Conservation (phyloP, 2,888 invertebrate species). For the Metopia argyrocephala region DNA sequence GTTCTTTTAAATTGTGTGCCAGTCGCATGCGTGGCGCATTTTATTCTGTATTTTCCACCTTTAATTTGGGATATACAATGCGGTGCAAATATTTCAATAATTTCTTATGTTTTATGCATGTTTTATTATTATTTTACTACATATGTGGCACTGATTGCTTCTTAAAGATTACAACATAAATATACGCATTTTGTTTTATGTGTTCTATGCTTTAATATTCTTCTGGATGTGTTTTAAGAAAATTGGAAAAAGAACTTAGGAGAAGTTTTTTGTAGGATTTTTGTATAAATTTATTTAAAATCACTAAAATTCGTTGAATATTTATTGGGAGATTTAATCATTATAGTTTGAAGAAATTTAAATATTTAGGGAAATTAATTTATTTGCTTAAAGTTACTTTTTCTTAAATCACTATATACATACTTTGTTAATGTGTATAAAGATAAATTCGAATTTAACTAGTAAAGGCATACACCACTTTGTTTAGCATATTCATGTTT, state of each 20-base stretch:
- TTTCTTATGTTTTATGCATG: constrained; percentile 67
- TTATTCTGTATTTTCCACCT: constrained; percentile 66
- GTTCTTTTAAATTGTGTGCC: constrained; percentile 44
- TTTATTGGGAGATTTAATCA: not conserved
- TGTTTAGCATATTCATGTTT: too few species aligned
- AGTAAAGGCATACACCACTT: too few species aligned
- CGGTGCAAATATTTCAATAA: constrained; percentile 69
- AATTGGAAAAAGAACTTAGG: not conserved
- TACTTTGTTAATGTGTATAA: too few species aligned
- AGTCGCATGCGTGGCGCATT: constrained; percentile 66
- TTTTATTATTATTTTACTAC: constrained; percentile 64
- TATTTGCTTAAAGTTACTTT: too few species aligned
- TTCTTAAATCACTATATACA: too few species aligned
- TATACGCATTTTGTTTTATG: constrained; percentile 25
- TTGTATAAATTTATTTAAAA: not conserved
- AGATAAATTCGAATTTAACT: too few species aligned
- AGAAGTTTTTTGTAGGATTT: not conserved
- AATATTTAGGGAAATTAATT: not conserved
- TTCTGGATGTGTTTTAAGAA: not conserved
- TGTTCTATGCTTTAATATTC: not conserved
- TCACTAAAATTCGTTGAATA: not conserved
- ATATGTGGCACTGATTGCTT: constrained; percentile 57
- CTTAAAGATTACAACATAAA: constrained; percentile 43
- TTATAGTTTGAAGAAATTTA: not conserved
- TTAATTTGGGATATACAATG: constrained; percentile 70